These are phyloP conservation scores for Aphodius granarius DNA, from an alignment of 2,888 invertebrate species.

Conservation along the genomic window DNA sequence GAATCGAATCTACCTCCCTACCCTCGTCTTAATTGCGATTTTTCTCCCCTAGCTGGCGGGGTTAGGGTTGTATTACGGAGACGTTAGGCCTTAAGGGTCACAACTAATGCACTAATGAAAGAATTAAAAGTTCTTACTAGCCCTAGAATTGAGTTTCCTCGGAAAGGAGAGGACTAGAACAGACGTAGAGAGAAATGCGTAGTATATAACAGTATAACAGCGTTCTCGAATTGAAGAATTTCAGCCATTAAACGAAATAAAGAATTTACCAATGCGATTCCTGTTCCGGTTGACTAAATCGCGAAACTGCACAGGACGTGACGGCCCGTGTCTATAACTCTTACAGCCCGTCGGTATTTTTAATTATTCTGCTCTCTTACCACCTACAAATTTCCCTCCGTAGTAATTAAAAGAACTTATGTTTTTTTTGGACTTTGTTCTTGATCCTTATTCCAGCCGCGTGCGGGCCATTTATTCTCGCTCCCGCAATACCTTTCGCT, in stretches of 20 bases:
- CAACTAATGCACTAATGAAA: not conserved
- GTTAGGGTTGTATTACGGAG: not conserved
- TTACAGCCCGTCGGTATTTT: conserved; percentile 46
- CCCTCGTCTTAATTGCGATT: not conserved
- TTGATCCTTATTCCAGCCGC: not conserved
- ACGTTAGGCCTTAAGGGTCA: not conserved
- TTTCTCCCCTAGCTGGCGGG: not conserved
- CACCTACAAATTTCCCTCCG: conserved; percentile 32
- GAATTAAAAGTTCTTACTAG: not conserved
- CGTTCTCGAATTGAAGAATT: not conserved
- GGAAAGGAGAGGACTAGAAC: no score
- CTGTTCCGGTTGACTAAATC: conserved; percentile 1
- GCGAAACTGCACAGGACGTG: conserved; percentile 4
- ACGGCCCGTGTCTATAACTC: conserved; percentile 39
- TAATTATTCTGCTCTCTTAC: conserved; percentile 47
- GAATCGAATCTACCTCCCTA: not conserved
- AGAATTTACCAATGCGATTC: not conserved
- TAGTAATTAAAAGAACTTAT: conserved; percentile 54
- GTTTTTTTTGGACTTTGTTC: conserved; percentile 33
- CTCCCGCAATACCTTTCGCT: not conserved
- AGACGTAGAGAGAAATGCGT: no score
- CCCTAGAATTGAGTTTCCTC: not conserved
- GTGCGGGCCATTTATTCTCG: not conserved
- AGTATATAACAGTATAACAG: no score
- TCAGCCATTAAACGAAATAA: not conserved